Conservation (phyloP, 2,888 invertebrate genomes). For the Spodoptera exigua region DNA sequence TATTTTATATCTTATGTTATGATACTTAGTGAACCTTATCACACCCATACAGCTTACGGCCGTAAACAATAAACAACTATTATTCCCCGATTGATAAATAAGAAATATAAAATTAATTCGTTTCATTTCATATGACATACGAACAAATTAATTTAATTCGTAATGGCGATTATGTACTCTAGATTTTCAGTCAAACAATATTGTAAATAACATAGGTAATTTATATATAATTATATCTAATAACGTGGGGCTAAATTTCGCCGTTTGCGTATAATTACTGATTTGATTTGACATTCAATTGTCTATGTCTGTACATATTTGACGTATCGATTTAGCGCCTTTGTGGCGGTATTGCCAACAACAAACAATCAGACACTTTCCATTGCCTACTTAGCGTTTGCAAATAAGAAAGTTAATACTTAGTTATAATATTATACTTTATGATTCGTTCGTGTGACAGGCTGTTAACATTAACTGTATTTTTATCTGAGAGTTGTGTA, state of each 20-base stretch:
- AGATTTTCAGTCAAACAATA: too few relatives aligned
- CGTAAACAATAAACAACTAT: neutral
- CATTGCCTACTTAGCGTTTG: constrained; percentile 42
- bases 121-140: too few relatives aligned
- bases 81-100: too few relatives aligned
- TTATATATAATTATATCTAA: too few relatives aligned
- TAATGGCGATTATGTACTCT: too few relatives aligned
- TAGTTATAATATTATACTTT: constrained; percentile 16
- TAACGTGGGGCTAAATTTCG: too few relatives aligned
- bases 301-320: too few relatives aligned
- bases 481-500: too few relatives aligned
- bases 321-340: constrained; percentile 4
- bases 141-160: too few relatives aligned
- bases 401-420: constrained; percentile 52
- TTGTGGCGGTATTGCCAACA: constrained; percentile 23
- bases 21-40: neutral
- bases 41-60: neutral
- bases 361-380: constrained; percentile 38
- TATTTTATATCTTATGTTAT: constrained; percentile 8
- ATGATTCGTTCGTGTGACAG: constrained; percentile 22
- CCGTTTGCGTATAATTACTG: neutral
- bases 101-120: too few relatives aligned
- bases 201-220: too few relatives aligned
- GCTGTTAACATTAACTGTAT: too few relatives aligned
- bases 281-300: neutral